Base-by-base conservation (phyloP, 2,113 vertebrate species). In the Perca schrenkii region DNA sequence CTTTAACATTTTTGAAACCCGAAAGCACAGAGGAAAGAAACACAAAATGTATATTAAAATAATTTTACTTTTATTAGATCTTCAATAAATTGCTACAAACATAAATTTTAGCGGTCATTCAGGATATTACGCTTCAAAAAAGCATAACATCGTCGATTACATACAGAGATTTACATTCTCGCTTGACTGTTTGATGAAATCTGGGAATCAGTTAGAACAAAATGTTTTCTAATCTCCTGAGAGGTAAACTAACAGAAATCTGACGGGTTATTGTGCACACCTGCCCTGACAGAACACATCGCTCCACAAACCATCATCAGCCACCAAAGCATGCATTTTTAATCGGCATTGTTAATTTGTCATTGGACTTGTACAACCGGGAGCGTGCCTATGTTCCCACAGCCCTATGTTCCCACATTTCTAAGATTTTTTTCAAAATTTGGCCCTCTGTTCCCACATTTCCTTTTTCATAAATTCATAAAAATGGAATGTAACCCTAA, bases 41-140 rank as follows among this genome's bases (percentile, higher is more conserved):
- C 21, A 60, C 74, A 60, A 65, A 11, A 19, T 3, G 31, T 5
- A 8, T 83, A 74, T 52, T 43, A 84, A 84, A 34, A 81, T 79
- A 36, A 3, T 64, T 52, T 76, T 17, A 62, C 12, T 1, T 80
- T 86, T 73, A 84, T 79, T 75, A 52, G 50, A 17, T 74, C 28
- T 73, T 84, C 15, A 65, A 11, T 83, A 61, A 50, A 53, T 25
- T 60, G 13, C 64, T 89, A 80, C 62, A 83, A 88, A 82, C 73
- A 22, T 62, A 82, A 79, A 80, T 75, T 82, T 86, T 61, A 17
- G 58, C 52, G n/a, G 72, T 84, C 79, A 36, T 77, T 81, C 60
- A 17, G 65, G 53, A 69, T 2, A 1, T 13, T 21, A 19, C 1
- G 62, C 47, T 70, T 22, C 67, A 83, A 71, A 71, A 82, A 70